Conservation (phyloP, 2,113 vertebrate genomes). For the Pelecanoides urinatrix region DNA sequence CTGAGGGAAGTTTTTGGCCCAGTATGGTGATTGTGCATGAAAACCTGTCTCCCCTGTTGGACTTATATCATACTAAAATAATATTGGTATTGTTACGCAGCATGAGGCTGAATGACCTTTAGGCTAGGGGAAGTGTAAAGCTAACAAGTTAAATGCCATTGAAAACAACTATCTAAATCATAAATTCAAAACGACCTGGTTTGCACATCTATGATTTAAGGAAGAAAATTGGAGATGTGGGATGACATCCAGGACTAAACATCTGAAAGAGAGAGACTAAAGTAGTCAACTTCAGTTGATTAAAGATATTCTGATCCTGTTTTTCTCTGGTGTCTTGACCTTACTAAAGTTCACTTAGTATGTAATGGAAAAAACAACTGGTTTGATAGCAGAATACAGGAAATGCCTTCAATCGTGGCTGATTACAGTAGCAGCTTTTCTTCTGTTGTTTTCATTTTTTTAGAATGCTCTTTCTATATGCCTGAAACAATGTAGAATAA, state of each 20-base stretch:
- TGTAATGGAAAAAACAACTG: conserved; percentile 89
- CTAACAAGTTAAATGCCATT: not conserved
- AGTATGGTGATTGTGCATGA: not conserved
- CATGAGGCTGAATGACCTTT: not conserved
- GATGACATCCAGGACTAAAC: conserved; percentile 33
- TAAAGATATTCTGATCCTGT: conserved; percentile 71
- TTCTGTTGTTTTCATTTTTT: conserved; percentile 68
- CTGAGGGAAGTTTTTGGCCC: not conserved
- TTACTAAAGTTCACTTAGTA: conserved; percentile 74
- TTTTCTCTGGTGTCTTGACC: conserved; percentile 73
- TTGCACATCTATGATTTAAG: not conserved
- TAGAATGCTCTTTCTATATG: conserved; percentile 17
- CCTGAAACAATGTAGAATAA: conserved; percentile 50
- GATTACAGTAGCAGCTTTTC: conserved; percentile 80
- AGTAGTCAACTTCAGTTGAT: conserved; percentile 62
- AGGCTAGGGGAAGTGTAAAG: not conserved
- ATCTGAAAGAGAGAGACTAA: conserved; percentile 50
- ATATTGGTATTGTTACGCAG: not conserved
- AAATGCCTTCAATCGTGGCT: conserved; percentile 87
- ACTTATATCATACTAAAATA: not conserved
- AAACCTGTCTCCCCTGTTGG: not conserved
- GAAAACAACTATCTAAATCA: not conserved
- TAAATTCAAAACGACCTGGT: not conserved
- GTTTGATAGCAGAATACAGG: conserved; percentile 86
- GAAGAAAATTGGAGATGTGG: not conserved